Conservation (phyloP, 2,113 vertebrate species). For the Eublepharis macularius region DNA sequence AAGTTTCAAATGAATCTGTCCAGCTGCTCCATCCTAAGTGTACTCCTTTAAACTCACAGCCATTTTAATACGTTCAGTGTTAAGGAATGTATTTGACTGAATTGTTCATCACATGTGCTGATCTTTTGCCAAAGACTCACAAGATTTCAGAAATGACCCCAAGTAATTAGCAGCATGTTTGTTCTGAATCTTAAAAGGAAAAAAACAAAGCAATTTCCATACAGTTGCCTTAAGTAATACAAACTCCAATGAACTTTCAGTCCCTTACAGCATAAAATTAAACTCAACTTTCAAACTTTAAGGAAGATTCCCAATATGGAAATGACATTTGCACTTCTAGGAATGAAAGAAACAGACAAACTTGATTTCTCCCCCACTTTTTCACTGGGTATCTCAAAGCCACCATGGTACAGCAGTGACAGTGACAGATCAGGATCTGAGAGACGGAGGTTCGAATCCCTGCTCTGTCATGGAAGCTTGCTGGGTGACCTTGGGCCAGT, state of each 20-base stretch:
- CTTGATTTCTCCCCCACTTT: neutral
- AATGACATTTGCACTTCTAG: neutral
- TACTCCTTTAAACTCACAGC: neutral
- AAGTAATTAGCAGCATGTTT: neutral
- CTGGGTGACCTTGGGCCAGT: too few relatives aligned
- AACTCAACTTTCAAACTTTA: neutral
- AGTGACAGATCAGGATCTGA: too few relatives aligned
- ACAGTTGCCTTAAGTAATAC: neutral
- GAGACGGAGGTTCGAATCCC: too few relatives aligned
- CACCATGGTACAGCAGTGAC: too few relatives aligned
- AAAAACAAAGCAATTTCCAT: neutral
- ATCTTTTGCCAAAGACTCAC: neutral
- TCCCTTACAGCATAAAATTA: neutral
- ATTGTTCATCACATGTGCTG: neutral
- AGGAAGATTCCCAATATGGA: neutral
- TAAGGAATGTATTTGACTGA: neutral
- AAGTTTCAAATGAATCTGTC: neutral
- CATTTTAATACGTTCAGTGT: neutral
- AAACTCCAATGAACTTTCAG: neutral
- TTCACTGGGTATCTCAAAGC: neutral
- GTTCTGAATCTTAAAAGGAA: neutral
- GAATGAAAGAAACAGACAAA: neutral
- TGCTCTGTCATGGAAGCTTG: too few relatives aligned
- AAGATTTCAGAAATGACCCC: neutral
- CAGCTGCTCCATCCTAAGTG: neutral